These are phyloP conservation scores for Xenentodon cancila DNA, from an alignment of 2,797 vertebrate genomes.

Conservation along the genomic window DNA sequence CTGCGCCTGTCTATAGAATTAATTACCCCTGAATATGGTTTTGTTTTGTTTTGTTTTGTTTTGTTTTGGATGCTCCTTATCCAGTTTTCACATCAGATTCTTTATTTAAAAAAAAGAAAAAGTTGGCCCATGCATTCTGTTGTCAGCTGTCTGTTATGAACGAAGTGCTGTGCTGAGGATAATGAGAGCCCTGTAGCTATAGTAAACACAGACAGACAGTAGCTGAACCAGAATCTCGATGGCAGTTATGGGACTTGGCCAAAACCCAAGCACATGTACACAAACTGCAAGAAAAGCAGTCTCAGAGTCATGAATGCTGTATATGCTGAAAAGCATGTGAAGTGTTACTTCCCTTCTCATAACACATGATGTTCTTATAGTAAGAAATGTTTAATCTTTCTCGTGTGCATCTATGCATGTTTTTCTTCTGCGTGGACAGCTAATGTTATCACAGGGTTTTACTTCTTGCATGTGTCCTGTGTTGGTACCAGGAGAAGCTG, in stretches of 20 bases:
- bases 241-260: constrained; percentile 46
- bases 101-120: constrained; percentile 29
- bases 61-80: constrained; percentile 17
- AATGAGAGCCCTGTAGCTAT: constrained; percentile 37
- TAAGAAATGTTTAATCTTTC: not conserved
- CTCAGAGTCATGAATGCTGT: constrained; percentile 1
- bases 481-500: constrained; percentile 10
- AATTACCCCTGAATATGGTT: too few species aligned
- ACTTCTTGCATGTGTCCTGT: constrained; percentile 22
- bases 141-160: constrained; percentile 30
- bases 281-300: constrained; percentile 23
- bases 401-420: not conserved
- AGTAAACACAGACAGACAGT: constrained; percentile 28
- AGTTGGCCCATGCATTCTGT: constrained; percentile 15
- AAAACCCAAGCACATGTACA: constrained; percentile 32
- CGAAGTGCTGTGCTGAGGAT: constrained; percentile 25
- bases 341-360: not conserved
- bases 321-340: constrained; percentile 4
- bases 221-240: constrained; percentile 55
- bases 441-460: constrained; percentile 23
- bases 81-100: constrained; percentile 31
- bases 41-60: not conserved
- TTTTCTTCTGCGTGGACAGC: constrained; percentile 10
- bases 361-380: constrained; percentile 6
- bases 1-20: too few species aligned